phyloP scores from a whole-genome alignment of 1,140 invertebrate genomes.

The Ostrea denselamellosa region DNA sequence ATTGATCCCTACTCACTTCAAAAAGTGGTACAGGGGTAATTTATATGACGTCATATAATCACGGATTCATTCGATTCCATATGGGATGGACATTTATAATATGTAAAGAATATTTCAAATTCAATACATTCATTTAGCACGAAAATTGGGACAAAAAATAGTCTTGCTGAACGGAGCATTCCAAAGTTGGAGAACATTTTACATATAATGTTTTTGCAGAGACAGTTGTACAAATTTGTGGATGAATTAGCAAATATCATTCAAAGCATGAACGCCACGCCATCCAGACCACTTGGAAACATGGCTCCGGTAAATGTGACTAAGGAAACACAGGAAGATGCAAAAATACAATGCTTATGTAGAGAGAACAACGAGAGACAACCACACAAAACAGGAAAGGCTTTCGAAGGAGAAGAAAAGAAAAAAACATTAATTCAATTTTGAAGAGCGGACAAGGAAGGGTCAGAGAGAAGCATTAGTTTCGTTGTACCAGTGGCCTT shows the following conservation, averaged over 20 bases:
- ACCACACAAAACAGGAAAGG: background rate
- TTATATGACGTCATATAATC: conserved; percentile 28
- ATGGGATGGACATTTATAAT: conserved; percentile 37
- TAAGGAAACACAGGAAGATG: conserved; percentile 40
- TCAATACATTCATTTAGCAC: conserved; percentile 33
- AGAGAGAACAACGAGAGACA: conserved; percentile 30
- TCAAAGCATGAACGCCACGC: conserved; percentile 35
- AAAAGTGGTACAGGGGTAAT: background rate
- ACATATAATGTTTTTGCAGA: conserved; percentile 40
- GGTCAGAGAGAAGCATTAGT: conserved; percentile 9
- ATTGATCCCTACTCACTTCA: conserved; percentile 28
- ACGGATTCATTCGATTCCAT: conserved; percentile 21
- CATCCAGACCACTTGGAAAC: conserved; percentile 20
- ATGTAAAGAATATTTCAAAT: background rate
- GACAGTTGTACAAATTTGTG: conserved; percentile 38
- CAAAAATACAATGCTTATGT: background rate
- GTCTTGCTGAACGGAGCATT: conserved; percentile 22
- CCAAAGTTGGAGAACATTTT: conserved; percentile 36
- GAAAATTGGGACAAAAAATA: conserved; percentile 33
- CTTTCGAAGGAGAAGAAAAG: background rate
- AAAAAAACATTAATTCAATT: background rate
- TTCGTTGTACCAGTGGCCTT: background rate
- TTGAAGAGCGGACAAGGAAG: background rate
- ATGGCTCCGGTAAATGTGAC: conserved; percentile 43
- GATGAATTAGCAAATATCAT: conserved; percentile 39